phyloP scores from a whole-genome alignment of 2,888 invertebrate species.

The Athalia rosae region DNA sequence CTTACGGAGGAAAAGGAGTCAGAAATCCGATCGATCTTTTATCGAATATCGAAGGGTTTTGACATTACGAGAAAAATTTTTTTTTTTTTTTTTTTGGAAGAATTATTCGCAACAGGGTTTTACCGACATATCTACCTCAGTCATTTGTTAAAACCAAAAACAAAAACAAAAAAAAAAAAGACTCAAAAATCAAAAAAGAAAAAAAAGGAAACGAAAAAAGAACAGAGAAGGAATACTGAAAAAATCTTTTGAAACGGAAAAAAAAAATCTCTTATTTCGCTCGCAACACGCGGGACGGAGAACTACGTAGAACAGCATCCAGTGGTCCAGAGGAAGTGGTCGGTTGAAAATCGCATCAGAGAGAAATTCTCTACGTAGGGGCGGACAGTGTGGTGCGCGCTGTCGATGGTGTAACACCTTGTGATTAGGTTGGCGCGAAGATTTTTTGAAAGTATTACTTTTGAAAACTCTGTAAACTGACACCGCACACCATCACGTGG shows the following conservation, averaged over 20 bases:
- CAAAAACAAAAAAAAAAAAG: background rate
- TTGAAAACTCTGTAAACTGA: background rate
- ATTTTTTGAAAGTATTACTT: slow-evolving; percentile 45
- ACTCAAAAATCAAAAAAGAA: no score
- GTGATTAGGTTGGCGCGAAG: slow-evolving; percentile 53
- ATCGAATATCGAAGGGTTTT: no score
- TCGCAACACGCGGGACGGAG: background rate
- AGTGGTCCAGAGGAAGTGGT: slow-evolving; percentile 37
- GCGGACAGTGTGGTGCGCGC: slow-evolving; percentile 62
- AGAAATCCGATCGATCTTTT: background rate
- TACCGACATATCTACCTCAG: no score
- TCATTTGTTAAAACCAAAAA: background rate
- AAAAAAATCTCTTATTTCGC: no score
- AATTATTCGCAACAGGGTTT: no score
- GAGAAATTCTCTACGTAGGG: slow-evolving; percentile 20
- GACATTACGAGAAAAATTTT: no score
- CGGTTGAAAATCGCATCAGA: slow-evolving; percentile 48
- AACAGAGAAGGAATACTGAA: background rate
- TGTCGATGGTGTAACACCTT: slow-evolving; percentile 61
- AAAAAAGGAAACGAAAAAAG: no score
- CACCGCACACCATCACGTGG: no score
- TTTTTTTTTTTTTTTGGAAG: no score
- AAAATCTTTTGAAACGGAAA: no score
- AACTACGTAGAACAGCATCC: background rate
- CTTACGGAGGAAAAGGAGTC: background rate